Evolutionary conservation across 2,113 vertebrate genomes (phyloP).

Genomic region (Pithys albifrons): DNA sequence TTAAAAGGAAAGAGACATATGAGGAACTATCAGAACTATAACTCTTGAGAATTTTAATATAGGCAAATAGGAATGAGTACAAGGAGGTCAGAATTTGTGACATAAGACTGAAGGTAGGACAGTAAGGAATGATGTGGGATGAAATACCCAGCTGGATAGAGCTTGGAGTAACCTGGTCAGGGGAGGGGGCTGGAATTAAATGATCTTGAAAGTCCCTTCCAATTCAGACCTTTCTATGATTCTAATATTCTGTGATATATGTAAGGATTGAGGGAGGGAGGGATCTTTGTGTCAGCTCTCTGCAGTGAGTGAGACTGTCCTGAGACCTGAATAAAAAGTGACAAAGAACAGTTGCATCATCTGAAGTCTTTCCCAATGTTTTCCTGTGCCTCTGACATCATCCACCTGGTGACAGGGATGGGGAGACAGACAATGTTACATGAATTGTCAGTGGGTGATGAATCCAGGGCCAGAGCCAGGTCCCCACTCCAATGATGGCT

Average conservation of each 20-base stretch:
- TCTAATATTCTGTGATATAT: fast-evolving
- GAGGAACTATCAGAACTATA: not conserved
- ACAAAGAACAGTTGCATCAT: not conserved
- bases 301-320: not conserved
- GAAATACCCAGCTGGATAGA: not conserved
- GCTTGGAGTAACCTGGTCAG: not conserved
- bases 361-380: not conserved
- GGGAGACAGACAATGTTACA: fast-evolving
- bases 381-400: not conserved
- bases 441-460: fast-evolving
- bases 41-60: not conserved
- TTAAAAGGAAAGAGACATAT: not conserved
- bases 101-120: not conserved
- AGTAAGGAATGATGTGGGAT: not conserved
- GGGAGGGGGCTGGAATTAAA: no score
- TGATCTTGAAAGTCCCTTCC: not conserved
- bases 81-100: not conserved
- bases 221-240: not conserved
- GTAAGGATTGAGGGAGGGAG: not conserved
- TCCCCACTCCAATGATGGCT: not conserved
- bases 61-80: not conserved
- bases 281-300: not conserved
- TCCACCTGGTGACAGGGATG: not conserved
- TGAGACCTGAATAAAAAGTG: not conserved
- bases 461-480: not conserved